These are phyloP conservation scores for Griposia aprilina DNA, from an alignment of 2,888 invertebrate species.

Conservation along the genomic window DNA sequence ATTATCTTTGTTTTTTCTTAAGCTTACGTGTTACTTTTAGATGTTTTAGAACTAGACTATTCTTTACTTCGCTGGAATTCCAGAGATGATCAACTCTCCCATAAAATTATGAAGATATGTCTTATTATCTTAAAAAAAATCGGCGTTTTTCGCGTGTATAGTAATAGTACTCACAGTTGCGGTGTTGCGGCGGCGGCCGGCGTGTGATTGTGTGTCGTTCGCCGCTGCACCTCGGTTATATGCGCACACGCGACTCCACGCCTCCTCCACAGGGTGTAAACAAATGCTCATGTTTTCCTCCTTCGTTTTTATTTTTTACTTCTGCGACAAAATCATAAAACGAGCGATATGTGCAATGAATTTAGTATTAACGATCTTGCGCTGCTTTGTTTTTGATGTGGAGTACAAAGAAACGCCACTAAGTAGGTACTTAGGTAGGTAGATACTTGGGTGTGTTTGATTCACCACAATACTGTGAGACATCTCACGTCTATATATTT, in stretches of 20 bases:
- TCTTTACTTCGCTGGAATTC: background rate
- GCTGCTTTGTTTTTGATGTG: background rate
- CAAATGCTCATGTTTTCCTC: slow-evolving; percentile 71
- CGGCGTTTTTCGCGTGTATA: slow-evolving; percentile 26
- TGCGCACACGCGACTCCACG: slow-evolving; percentile 77
- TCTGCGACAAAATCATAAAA: slow-evolving; percentile 33
- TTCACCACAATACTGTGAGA: background rate
- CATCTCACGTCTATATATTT: background rate
- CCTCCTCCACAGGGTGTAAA: slow-evolving; percentile 79
- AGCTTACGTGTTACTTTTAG: background rate
- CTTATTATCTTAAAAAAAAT: slow-evolving; percentile 7
- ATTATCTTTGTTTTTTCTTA: background rate
- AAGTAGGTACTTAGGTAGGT: background rate
- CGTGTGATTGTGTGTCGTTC: slow-evolving; percentile 80
- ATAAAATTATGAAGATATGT: background rate
- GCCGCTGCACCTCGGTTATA: slow-evolving; percentile 81
- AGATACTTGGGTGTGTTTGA: slow-evolving; percentile 9
- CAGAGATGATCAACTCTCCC: background rate
- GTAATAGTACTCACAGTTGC: slow-evolving; percentile 82
- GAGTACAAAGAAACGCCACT: slow-evolving; percentile 9
- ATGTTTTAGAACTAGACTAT: background rate
- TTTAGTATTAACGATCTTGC: slow-evolving; percentile 16
- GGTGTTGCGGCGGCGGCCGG: slow-evolving; percentile 75
- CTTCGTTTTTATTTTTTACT: slow-evolving; percentile 58
- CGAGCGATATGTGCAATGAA: slow-evolving; percentile 30